A percentile compares a stretch with the other conserved stretches of the same genome.
phyloP scores from a whole-genome alignment of 2,888 invertebrate genomes.

The Meloe dianella region DNA sequence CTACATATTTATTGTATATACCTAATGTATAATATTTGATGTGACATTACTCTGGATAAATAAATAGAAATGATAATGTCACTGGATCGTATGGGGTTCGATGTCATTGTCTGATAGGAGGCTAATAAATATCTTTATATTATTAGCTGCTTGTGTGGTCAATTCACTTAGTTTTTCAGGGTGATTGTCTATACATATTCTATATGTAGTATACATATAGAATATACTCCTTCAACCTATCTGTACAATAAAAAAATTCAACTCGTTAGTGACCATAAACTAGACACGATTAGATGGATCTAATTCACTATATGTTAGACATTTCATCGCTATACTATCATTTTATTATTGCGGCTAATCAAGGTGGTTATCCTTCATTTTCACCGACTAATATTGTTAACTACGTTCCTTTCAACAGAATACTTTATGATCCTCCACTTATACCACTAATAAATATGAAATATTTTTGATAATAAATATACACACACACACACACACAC shows the following conservation, averaged over 20 bases:
- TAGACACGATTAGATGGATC: constrained; percentile 29
- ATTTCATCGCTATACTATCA: constrained; percentile 17
- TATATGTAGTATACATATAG: not conserved
- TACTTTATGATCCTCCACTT: constrained; percentile 16
- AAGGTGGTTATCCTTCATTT: constrained; percentile 29
- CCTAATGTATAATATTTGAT: not conserved
- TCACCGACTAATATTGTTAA: constrained; percentile 19
- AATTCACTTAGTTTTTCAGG: constrained; percentile 36
- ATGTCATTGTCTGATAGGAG: constrained; percentile 42
- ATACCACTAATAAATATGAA: not conserved
- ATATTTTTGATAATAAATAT: not conserved
- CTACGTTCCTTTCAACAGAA: constrained; percentile 15
- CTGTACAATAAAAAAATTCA: constrained; percentile 7
- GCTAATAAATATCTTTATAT: constrained; percentile 46
- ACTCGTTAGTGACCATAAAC: constrained; percentile 32
- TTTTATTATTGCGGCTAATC: constrained; percentile 23
- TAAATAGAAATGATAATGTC: constrained; percentile 38
- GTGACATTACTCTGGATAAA: constrained; percentile 30
- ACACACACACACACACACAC: too few species aligned
- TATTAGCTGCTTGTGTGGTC: constrained; percentile 47
- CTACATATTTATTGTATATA: not conserved
- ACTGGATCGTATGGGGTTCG: constrained; percentile 37
- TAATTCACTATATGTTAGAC: constrained; percentile 23
- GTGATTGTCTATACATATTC: constrained; percentile 12
- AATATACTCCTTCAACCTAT: not conserved